Conservation (phyloP, 2,797 vertebrate genomes). For the Enteromius thamalakanensis region DNA sequence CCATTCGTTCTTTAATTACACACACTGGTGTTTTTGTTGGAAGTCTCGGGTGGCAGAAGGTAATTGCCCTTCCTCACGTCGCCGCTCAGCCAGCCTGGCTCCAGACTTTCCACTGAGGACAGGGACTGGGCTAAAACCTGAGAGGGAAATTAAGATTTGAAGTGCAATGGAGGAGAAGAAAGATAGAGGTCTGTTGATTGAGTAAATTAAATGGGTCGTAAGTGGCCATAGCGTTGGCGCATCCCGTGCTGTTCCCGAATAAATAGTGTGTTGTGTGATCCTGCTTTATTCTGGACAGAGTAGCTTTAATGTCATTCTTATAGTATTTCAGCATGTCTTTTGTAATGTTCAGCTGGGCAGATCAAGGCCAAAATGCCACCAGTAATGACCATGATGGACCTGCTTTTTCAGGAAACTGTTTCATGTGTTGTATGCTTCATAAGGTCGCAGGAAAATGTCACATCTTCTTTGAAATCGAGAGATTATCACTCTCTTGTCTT, state of each 20-base stretch:
- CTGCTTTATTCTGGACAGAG: conserved; percentile 3
- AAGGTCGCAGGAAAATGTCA: conserved; percentile 38
- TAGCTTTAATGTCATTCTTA: neutral
- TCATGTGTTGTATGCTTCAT: conserved; percentile 59
- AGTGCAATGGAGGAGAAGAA: neutral
- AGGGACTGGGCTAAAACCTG: conserved; percentile 41
- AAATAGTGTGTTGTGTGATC: neutral
- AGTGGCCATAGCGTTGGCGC: neutral
- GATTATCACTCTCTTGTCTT: conserved; percentile 36
- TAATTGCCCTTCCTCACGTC: conserved; percentile 61
- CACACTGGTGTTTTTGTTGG: conserved; percentile 65
- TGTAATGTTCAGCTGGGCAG: conserved; percentile 20
- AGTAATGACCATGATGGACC: conserved; percentile 58
- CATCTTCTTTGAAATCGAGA: conserved; percentile 31
- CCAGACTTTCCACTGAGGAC: conserved; percentile 60
- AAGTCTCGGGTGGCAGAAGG: conserved; percentile 73
- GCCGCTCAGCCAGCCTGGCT: conserved; percentile 44
- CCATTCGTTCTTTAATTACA: conserved; percentile 63
- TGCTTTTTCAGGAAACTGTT: conserved; percentile 61
- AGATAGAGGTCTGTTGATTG: neutral
- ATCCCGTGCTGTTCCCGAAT: neutral
- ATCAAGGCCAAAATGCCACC: conserved; percentile 50
- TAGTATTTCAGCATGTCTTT: neutral
- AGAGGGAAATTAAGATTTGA: conserved; percentile 19
- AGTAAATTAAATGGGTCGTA: neutral